Evolutionary conservation across 2,888 invertebrate genomes (phyloP), one percentile per base, ranked within the genome.

Genomic region (Nomada ferruginata): DNA sequence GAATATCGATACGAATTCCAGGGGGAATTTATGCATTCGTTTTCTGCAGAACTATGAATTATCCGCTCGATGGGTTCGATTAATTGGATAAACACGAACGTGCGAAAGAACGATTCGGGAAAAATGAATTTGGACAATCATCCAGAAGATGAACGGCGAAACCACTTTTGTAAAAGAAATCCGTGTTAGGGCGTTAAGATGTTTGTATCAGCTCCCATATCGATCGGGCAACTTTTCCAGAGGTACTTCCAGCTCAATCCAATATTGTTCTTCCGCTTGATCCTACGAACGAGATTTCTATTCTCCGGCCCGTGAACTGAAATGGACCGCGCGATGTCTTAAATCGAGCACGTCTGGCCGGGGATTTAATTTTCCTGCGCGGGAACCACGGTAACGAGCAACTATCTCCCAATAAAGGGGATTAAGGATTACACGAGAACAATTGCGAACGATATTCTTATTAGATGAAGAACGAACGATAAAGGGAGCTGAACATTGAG

Each of bases 311-410:
- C 2, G 36, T 61, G 50, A 64, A 29, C 47, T 20, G 13, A 66
- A 64, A 68, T 52, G 60, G 53, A 76, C 42, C 42, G 79, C 70
- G 79, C 66, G 11, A 26, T 23, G 75, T 75, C 64, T 78, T 69
- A 61, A 70, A 50, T 74, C 63, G 52, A 61, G 57, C 18, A 29
- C 50, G 57, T 36, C 36, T 36, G n/a, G 11, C 23, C n/a, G 68
- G 29, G 47, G 29, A 74, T 77, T 77, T 50, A 59, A 74, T 74
- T 82, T 74, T 57, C 61, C 42, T 55, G 44, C 65, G 13, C 10
- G 53, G 72, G n/a, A 72, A 47, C 20, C 20, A 18, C 60, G 55
- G 50, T 74, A 65, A 80, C 69, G 57, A 63, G 63, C 23, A 74
- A 75, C 63, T 69, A 44, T 60, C 50, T 20, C 29, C 47, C n/a